Evolutionary conservation across 2,113 vertebrate genomes (phyloP).

Genomic region (Xenus cinereus): DNA sequence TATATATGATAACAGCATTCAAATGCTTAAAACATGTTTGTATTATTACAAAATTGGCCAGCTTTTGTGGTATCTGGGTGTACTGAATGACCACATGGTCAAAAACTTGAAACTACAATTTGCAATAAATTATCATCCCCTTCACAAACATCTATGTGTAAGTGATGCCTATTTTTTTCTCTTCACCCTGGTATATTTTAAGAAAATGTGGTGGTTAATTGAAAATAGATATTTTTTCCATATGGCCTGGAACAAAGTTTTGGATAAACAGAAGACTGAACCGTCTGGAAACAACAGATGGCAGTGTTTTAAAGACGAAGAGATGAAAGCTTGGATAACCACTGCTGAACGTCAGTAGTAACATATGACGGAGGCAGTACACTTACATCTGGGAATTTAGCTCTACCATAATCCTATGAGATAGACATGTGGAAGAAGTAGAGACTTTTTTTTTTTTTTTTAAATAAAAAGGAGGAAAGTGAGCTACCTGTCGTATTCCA

Average conservation of each 20-base stretch:
- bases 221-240: conserved; percentile 61
- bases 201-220: conserved; percentile 50
- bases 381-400: background rate
- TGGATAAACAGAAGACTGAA: conserved; percentile 50
- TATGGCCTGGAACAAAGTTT: conserved; percentile 47
- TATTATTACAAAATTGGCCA: background rate
- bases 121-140: background rate
- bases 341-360: background rate
- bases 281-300: conserved; percentile 66
- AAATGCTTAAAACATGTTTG: background rate
- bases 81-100: background rate
- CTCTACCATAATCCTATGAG: background rate
- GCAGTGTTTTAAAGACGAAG: conserved; percentile 61
- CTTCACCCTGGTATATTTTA: conserved; percentile 17
- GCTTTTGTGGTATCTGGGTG: background rate
- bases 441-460: background rate
- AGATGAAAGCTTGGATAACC: conserved; percentile 37
- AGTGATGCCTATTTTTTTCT: conserved; percentile 36
- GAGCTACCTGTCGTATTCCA: background rate
- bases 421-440: background rate
- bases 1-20: background rate
- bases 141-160: background rate
- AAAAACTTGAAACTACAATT: background rate
- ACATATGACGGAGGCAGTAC: background rate
- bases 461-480: background rate